Conservation (phyloP, 2,888 invertebrate species). For the Nomada fucata region DNA sequence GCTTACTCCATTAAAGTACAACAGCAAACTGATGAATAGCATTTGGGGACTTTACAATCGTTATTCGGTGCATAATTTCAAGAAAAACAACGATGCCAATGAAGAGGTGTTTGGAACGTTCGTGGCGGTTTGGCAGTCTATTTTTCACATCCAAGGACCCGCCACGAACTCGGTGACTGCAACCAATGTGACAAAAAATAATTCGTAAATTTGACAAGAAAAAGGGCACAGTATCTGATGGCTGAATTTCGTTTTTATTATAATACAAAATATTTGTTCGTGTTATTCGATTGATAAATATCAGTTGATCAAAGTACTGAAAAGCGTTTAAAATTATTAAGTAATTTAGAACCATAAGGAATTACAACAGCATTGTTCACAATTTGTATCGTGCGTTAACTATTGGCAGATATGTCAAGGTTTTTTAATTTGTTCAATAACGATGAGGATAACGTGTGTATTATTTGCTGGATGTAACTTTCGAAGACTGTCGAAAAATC, state of each 20-base stretch:
- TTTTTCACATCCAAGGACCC: slow-evolving; percentile 85
- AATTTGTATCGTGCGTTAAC: background rate
- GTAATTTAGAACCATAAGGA: background rate
- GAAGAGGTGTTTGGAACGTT: slow-evolving; percentile 78
- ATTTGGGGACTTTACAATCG: slow-evolving; percentile 96
- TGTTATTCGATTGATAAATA: too few species aligned
- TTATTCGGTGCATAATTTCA: slow-evolving; percentile 94
- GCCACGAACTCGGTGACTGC: slow-evolving; percentile 53
- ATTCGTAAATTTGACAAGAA: slow-evolving; percentile 20
- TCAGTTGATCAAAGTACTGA: background rate
- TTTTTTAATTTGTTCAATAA: background rate
- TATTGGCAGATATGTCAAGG: background rate
- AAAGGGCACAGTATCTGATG: slow-evolving; percentile 33
- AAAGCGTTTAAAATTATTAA: background rate
- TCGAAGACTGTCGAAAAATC: slow-evolving; percentile 14
- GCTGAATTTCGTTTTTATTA: background rate
- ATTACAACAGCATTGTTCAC: slow-evolving; percentile 14
- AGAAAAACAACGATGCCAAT: slow-evolving; percentile 89
- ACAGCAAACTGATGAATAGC: slow-evolving; percentile 94
- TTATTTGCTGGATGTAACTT: background rate
- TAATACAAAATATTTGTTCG: too few species aligned
- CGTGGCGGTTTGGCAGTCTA: slow-evolving; percentile 82
- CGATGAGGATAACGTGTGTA: background rate
- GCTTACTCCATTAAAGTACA: slow-evolving; percentile 90
- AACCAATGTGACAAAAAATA: slow-evolving; percentile 38